These are phyloP conservation scores for Beris morrisii DNA, from an alignment of 2,888 invertebrate species.

Conservation along the genomic window DNA sequence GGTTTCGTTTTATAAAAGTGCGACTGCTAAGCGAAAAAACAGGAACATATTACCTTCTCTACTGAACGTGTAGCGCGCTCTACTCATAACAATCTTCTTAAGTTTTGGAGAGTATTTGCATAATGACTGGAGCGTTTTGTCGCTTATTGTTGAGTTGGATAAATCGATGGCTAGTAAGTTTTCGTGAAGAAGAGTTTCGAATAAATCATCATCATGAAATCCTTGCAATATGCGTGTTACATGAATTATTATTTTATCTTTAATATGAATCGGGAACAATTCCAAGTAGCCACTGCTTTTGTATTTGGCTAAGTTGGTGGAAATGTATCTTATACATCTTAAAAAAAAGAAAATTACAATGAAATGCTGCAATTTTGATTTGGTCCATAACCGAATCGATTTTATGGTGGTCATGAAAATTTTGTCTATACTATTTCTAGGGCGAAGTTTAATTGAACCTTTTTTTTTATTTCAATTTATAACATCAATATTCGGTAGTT, in stretches of 20 bases:
- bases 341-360: conserved; percentile 4
- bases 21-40: too few relatives aligned
- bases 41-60: conserved; percentile 17
- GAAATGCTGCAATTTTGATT: too few relatives aligned
- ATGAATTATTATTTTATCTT: conserved; percentile 27
- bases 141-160: conserved; percentile 31
- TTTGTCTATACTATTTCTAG: too few relatives aligned
- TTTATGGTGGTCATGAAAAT: too few relatives aligned
- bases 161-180: conserved; percentile 29
- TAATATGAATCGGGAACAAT: conserved; percentile 30
- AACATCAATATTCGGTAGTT: too few relatives aligned
- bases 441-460: too few relatives aligned
- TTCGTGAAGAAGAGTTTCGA: conserved; percentile 26
- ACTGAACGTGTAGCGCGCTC: conserved; percentile 21
- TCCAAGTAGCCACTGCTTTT: conserved; percentile 27
- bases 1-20: too few relatives aligned
- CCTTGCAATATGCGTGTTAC: conserved; percentile 26
- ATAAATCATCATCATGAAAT: conserved; percentile 31
- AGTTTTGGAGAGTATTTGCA: conserved; percentile 12
- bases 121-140: conserved; percentile 24
- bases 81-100: conserved; percentile 22
- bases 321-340: conserved; percentile 32
- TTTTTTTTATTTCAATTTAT: too few relatives aligned
- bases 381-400: too few relatives aligned
- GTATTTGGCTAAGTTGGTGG: conserved; percentile 23